Evolutionary conservation across 2,797 vertebrate species (phyloP), one percentile per base, ranked within the genome.

Genomic region (Sebastes hopkinsi): DNA sequence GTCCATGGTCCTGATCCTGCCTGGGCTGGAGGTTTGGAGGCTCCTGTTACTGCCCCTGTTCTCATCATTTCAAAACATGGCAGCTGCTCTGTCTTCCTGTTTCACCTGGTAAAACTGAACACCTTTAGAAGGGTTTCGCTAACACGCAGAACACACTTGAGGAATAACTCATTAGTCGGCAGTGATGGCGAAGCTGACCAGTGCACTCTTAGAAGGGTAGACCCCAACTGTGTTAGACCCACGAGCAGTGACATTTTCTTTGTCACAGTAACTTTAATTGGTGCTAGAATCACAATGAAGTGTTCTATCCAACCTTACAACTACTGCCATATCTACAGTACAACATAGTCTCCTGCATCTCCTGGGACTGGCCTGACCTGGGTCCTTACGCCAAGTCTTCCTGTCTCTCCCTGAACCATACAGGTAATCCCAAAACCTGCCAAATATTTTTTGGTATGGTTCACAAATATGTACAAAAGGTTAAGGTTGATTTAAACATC

Each of bases 1-100:
- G 67, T 75, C 72, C 38, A 4, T 80, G 71, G 65, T 75, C 10
- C 66, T 64, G 65, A 69, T 67, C 14, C 27, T 25, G 23, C 58
- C 65, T 16, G 8, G 2, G 9, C 32, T 67, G 2, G 4, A 13
- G 14, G 16, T 62, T 22, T 67, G 55, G 36, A 38, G 27, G 20
- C 58, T 62, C 7, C 38, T 25, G 4, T 46, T 13, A 27, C 22
- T 34, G 38, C 1, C 3, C 8, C 46, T 27, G 27, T 59, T n/a
- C 46, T 50, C 7, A 10, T 25, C 50, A 3, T 14, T 14, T 29
- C 8, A 60, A 46, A 52, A 32, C 59, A 8, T 27, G 14, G 8
- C 52, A 25, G 46, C 29, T 55, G 64, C 62, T 38, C 9, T 54
- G 6, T 8, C 62, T 38, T 64, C n/a, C 23, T 52, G 10, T 29